Base-by-base conservation (phyloP, 2,888 invertebrate genomes). In the Sialis lutaria region DNA sequence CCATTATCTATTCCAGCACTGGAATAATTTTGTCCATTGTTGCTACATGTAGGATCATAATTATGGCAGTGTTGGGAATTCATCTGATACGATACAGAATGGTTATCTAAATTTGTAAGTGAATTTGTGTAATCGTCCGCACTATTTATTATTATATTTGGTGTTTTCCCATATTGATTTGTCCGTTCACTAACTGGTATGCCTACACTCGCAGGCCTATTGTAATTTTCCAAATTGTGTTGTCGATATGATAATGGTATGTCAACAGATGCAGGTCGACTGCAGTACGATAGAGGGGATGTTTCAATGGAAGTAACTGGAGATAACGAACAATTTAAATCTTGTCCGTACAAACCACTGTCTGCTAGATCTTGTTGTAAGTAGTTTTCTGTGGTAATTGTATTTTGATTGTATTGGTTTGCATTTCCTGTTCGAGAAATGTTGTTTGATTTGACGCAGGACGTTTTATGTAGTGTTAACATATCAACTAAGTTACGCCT, bases 401-500 rank as follows among this genome's bases (percentile, higher is more conserved):
- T 39, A 37, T 44, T 44, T 34, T 48, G 46, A 30, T 42, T 31
- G 10, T 42, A 42, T 22, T 34, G 33, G 12, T 32, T 12, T 33
- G 33, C 4, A 7, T 30, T 40, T 40, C 33, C 40, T 40, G 39
- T 32, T 42, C 13, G 33, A 33, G 13, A 12, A 9, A 37, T 48
- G 31, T 45, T 46, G 33, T 49, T 50, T 31, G 42, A 34, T 46
- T 65, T 63, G 49, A 79, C 68, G 59, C 89, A 89, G 9, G 75
- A 74, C 0, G 82, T 76, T 39, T 77, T 70, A 64, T 90, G 89
- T 10, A 77, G 65, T 46, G 80, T 77, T 55, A 90, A 66, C 78
- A 88, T 84, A 55, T 87, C 86, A 56, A 82, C 73, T 49, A 91
- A 69, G 58, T 81, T 77, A 52, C 80, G 75, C 57, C 82, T 76